Base-by-base conservation (phyloP, 2,113 vertebrate species). In the Peromyscus maniculatus region DNA sequence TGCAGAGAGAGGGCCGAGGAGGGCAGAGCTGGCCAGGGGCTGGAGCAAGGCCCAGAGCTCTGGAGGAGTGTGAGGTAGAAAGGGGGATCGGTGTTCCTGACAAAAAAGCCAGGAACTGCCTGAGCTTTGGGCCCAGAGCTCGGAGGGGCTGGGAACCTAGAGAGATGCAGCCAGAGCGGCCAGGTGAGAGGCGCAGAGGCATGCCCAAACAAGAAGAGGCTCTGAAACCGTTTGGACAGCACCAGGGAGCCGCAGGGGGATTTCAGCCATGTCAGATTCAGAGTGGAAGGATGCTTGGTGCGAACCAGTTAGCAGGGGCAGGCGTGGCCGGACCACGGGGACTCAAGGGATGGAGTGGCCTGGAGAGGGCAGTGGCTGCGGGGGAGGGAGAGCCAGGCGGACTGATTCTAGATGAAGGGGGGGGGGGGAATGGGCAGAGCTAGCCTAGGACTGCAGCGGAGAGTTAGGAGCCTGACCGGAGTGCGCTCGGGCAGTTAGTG, bases 1-100 rank as follows among this genome's bases (percentile, higher is more conserved):
- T 1, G 0, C 22, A 7, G 55, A n/a, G 66, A 69, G 21, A 5
- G 7, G 33, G 8, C 7, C 31, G 1, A 2, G 31, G 31, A 26
- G 80, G 19, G 46, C 8, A 5, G 11, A 3, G 5, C 46, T 36
- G 69, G 13, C 28, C 64, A 24, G 69, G 64, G 49, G 7, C 33
- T 21, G 2, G 21, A 31, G 36, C 84, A 10, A 57, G 77, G 59
- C 28, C 52, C 89, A 87, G 49, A 33, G 67, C 67, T 66, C 89
- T 72, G 69, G 74, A 26, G 39, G 39, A 28, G 9, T 2, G 16
- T 26, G 28, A 57, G 31, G 28, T 24, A 10, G 69, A 6, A 46
- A 21, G 55, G 55, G 36, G 21, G 1, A 13, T 28, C 39, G 52
- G 46, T 74, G 22, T 66, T 52, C 31, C n/a, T 2, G 5, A 55